A percentile compares a stretch with the other conserved stretches of the same genome.
Conservation (phyloP, 2,888 invertebrate species). For the Drosophila prostipennis region DNA sequence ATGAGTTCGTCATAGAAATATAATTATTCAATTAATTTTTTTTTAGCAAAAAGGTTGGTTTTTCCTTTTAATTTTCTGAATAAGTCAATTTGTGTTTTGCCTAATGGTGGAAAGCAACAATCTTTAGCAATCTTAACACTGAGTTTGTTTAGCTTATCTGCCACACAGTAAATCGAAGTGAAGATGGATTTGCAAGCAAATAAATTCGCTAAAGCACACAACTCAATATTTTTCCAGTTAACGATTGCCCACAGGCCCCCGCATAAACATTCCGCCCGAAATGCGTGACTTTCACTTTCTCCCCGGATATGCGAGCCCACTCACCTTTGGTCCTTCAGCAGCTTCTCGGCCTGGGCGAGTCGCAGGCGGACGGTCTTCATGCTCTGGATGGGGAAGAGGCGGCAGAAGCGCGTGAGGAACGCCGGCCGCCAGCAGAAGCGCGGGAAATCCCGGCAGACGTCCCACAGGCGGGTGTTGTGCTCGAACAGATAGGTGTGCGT, state of each 20-base stretch:
- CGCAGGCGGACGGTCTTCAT: constrained; percentile 94
- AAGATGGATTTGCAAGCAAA: too few species aligned
- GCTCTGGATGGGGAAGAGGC: constrained; percentile 93
- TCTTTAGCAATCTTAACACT: background rate
- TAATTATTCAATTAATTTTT: too few species aligned
- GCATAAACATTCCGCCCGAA: constrained; percentile 2
- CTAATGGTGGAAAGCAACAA: background rate
- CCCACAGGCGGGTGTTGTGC: constrained; percentile 94
- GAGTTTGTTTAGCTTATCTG: background rate
- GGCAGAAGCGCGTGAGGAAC: constrained; percentile 92
- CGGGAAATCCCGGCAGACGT: constrained; percentile 89
- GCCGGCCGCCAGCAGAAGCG: constrained; percentile 88
- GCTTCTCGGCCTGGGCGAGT: constrained; percentile 88
- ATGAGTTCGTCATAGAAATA: too few species aligned
- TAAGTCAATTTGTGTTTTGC: background rate
- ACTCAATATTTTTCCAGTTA: background rate
- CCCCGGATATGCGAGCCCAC: constrained; percentile 15
- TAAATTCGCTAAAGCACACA: too few species aligned
- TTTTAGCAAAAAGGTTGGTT: too few species aligned
- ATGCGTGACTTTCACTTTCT: constrained; percentile 34
- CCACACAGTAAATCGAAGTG: background rate
- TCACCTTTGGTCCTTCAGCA: constrained; percentile 90
- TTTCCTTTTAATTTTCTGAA: too few species aligned
- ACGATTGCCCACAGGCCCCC: background rate
- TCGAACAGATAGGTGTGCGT: constrained; percentile 91